These are phyloP conservation scores for Osmerus eperlanus DNA, from an alignment of 2,113 vertebrate genomes.

Conservation along the genomic window DNA sequence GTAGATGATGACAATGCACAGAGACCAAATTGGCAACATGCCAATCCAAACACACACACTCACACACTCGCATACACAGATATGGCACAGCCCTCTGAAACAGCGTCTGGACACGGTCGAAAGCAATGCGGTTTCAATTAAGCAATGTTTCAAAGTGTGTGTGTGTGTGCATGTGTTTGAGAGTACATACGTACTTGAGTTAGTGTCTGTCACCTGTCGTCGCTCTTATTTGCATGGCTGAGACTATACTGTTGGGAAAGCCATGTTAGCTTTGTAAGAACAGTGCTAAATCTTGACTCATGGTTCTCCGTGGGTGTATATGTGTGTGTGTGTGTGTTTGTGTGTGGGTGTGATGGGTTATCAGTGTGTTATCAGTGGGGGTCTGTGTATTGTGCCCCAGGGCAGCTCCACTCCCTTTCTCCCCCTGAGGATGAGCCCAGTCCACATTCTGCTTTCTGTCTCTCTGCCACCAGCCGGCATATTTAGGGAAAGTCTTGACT, in stretches of 20 bases:
- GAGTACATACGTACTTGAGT: conserved; percentile 10
- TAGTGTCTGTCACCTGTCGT: conserved; percentile 16
- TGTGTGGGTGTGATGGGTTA: conserved; percentile 22
- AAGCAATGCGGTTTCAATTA: conserved; percentile 7
- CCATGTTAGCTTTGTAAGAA: no score
- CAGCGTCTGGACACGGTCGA: conserved; percentile 33
- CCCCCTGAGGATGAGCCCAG: conserved; percentile 19
- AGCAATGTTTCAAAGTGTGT: conserved; percentile 29
- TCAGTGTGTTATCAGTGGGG: conserved; percentile 27
- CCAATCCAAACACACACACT: conserved; percentile 46
- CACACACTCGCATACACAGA: neutral
- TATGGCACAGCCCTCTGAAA: conserved; percentile 33
- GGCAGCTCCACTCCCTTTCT: conserved; percentile 21
- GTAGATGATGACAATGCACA: conserved; percentile 5
- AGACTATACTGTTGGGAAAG: no score
- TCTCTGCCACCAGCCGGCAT: conserved; percentile 49
- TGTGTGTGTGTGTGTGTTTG: no score
- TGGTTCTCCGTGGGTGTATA: neutral
- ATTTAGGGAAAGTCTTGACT: conserved; percentile 59
- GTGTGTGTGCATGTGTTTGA: conserved; percentile 8
- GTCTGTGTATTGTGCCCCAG: conserved; percentile 1
- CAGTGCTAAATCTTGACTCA: no score
- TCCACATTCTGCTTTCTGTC: conserved; percentile 54
- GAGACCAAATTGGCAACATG: conserved; percentile 32
- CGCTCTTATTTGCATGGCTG: neutral